Evolutionary conservation across 2,797 vertebrate genomes (phyloP).

Genomic region (Leucoraja ocellata): DNA sequence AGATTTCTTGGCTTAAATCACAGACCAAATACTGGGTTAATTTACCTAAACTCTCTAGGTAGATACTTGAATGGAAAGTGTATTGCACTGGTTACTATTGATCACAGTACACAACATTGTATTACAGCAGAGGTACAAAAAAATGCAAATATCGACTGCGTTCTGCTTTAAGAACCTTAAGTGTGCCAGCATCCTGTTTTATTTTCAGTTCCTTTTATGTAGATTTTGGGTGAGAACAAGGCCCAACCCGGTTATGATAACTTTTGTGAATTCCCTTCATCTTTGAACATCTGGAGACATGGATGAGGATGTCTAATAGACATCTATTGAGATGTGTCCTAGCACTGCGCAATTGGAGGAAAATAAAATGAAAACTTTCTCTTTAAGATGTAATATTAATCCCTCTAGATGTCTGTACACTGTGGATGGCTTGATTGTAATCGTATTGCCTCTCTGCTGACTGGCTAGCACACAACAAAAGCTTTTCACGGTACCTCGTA

Average conservation of each 20-base stretch:
- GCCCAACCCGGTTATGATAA: too few relatives aligned
- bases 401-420: too few relatives aligned
- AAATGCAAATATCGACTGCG: neutral
- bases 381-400: neutral
- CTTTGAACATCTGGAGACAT: too few relatives aligned
- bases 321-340: neutral
- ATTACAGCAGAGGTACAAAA: neutral
- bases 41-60: too few relatives aligned
- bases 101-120: neutral
- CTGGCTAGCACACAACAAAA: too few relatives aligned
- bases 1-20: neutral
- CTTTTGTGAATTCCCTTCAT: too few relatives aligned
- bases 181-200: too few relatives aligned
- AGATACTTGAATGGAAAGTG: neutral
- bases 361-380: neutral
- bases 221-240: too few relatives aligned
- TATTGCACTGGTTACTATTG: neutral
- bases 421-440: neutral
- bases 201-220: too few relatives aligned
- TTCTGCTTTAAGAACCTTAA: neutral
- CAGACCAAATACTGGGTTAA: neutral
- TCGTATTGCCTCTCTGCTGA: too few relatives aligned
- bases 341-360: neutral
- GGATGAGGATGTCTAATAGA: neutral
- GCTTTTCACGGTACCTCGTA: too few relatives aligned